Conservation (phyloP, 1,140 invertebrate genomes). For the Trichomalopsis sarcophagae region DNA sequence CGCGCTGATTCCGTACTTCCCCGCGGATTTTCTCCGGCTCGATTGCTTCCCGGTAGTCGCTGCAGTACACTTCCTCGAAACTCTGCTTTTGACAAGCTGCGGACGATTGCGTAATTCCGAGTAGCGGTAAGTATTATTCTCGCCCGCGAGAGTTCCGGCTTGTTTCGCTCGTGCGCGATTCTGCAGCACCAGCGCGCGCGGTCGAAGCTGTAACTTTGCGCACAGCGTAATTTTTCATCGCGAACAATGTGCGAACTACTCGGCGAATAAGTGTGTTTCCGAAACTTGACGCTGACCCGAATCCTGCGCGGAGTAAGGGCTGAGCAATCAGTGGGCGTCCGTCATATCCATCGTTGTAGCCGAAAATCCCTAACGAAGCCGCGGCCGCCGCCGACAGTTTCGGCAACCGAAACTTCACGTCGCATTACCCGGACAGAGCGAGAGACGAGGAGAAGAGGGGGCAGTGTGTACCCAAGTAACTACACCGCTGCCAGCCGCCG, state of each 20-base stretch:
- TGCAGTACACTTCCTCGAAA: not conserved
- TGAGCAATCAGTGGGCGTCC: not conserved
- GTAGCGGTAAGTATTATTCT: not conserved
- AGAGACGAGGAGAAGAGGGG: not conserved
- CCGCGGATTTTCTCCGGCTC: not conserved
- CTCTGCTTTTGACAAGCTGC: conserved; percentile 33
- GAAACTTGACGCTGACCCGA: too few species aligned
- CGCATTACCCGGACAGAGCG: not conserved
- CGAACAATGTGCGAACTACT: too few species aligned
- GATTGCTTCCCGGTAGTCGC: not conserved
- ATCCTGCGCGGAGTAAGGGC: too few species aligned
- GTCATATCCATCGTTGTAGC: not conserved
- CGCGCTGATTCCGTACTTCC: not conserved
- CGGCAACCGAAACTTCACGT: not conserved
- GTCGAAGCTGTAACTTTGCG: too few species aligned
- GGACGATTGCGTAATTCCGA: conserved; percentile 28
- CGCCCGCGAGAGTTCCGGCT: too few species aligned
- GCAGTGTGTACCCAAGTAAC: not conserved
- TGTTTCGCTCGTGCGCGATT: not conserved
- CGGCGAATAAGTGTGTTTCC: too few species aligned
- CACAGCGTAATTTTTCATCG: too few species aligned
- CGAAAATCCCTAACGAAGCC: conserved; percentile 6
- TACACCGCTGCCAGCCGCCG: not conserved
- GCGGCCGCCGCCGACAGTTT: not conserved
- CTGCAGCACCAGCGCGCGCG: not conserved